Evolutionary conservation across 2,797 vertebrate species (phyloP), one percentile per base, ranked within the genome.

Genomic region (Tympanoctomys barrerae): DNA sequence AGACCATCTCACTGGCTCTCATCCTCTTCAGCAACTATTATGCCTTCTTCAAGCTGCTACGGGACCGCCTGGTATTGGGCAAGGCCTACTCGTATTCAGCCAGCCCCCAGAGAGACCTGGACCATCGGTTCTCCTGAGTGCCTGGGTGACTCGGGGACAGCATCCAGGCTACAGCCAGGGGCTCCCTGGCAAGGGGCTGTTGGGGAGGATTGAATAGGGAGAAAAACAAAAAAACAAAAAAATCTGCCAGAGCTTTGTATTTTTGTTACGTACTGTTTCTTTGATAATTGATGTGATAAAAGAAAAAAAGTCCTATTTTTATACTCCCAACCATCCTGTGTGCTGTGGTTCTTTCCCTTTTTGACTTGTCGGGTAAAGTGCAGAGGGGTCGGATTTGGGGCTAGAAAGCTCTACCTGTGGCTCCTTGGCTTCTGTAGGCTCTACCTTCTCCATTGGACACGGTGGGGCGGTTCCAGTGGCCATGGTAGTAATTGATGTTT

Each of bases 11-110:
- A 0, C 98, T 99, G 98, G 99, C 99, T 1, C 98, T 99, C 97
- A 99, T 99, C 97, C 99, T 99, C 97, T 99, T 99, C 99, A 99
- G 99, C 98, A 99, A 99, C 98, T 99, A 99, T 97, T 99, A 99
- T 2, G 99, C 99, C 98, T 99, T 99, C 98, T 99, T 99, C 98
- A 99, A 99, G 98, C 99, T 99, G 96, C 99, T 99, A 93, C 99
- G 99, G 98, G 99, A 99, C 99, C 99, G 99, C 90, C 99, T 99
- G 97, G 99, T 99, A 91, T 95, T 99, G 93, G 99, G 99, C 93
- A 99, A 99, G 97, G 99, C 99, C 4, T 99, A 99, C 97, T 99
- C 99, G 0, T 99, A 99, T 31, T 98, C 98, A 71, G 98, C 99
- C 94, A 98, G 97, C 98, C 94, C 96, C 64, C 99, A 97, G 81